Evolutionary conservation across 2,113 vertebrate genomes (phyloP), one percentile per base, ranked within the genome.

Genomic region (Periophthalmodon schlosseri): DNA sequence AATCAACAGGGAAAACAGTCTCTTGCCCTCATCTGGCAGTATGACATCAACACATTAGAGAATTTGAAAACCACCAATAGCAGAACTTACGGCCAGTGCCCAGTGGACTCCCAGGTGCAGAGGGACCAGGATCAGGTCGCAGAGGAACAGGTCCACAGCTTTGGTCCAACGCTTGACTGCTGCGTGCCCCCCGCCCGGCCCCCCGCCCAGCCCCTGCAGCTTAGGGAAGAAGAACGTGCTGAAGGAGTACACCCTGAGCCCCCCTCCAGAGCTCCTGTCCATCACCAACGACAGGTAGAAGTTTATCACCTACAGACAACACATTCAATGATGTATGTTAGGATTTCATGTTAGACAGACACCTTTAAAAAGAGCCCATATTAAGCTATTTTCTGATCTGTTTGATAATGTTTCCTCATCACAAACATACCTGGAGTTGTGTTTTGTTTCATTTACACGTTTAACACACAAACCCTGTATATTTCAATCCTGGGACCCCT

Each of bases 201-300:
- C 87, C 0, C 75, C 78, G 23, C 77, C 79, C 54, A 92, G 91
- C 1, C 92, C 90, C 34, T 79, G 79, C 2, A 99, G 88, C 81
- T 97, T 98, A 1, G 95, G 93, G 49, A 95, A 96, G 82, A 99
- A 97, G 90, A 99, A 99, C 52, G 96, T 97, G 89, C 89, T 99
- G 72, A 99, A 98, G 28, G 93, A 94, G 71, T 97, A 95, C 74
- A 96, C 94, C 74, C 89, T 77, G 36, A 93, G 88, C 56, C 89
- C 90, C 1, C 85, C 88, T 39, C 85, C 86, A 60, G 93, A 95
- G 69, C 81, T 92, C 72, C 95, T 94, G 81, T 96, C 94, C 89
- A 96, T 78, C 70, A 99, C 83, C 77, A 99, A 94, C 79, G 90
- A 93, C 84, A 99, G 93, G 91, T 99, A 99, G 94, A 99, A 99